Conservation (phyloP, 1,140 invertebrate species). For the Ridgeia piscesae region DNA sequence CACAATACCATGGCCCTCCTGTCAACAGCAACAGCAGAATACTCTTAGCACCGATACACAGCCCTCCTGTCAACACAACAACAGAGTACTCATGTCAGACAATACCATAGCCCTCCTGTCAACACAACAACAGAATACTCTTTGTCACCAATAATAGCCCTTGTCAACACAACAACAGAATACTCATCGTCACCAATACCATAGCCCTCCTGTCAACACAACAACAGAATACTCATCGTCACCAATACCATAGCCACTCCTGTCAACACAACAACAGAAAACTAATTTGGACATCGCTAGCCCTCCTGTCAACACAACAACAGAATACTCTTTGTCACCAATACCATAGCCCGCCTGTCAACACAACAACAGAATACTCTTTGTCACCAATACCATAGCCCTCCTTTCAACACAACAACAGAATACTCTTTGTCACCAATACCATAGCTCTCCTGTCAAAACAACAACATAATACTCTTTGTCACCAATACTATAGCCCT, state of each 20-base stretch:
- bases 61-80: conserved; percentile 24
- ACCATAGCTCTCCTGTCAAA: conserved; percentile 29
- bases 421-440: conserved; percentile 79
- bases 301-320: conserved; percentile 50
- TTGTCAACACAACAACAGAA: conserved; percentile 63
- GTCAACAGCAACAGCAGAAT: conserved; percentile 61
- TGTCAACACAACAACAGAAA: conserved; percentile 7
- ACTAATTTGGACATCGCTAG: too few relatives aligned
- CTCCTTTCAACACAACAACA: conserved; percentile 52
- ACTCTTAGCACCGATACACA: conserved; percentile 72
- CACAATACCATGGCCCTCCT: conserved; percentile 52
- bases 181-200: conserved; percentile 73
- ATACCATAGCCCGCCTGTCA: conserved; percentile 31
- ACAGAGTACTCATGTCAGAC: conserved; percentile 83
- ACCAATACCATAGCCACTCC: conserved; percentile 32
- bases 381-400: conserved; percentile 66
- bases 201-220: conserved; percentile 28
- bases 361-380: conserved; percentile 70
- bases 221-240: conserved; percentile 83
- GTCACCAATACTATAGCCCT: conserved; percentile 60
- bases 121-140: conserved; percentile 69
- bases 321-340: conserved; percentile 80
- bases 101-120: conserved; percentile 31
- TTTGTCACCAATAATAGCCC: conserved; percentile 67
- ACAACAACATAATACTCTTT: conserved; percentile 76